A percentile compares a stretch with the other conserved stretches of the same genome.
Conservation (phyloP, 1,140 invertebrate genomes). For the Drosophila lini region DNA sequence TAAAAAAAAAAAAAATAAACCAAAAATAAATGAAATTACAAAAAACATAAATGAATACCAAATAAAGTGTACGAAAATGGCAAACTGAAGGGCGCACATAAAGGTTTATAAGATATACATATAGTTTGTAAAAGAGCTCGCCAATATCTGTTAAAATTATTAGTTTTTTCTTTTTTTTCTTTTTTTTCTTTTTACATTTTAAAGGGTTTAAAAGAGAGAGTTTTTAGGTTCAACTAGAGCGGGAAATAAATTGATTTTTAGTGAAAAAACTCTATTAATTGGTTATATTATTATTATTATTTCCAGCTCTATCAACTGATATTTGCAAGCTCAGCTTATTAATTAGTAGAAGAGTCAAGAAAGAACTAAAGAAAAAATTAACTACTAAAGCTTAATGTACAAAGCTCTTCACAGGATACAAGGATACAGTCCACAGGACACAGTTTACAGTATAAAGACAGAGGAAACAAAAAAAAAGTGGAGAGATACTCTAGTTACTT, state of each 20-base stretch:
- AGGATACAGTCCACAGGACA: constrained; percentile 3
- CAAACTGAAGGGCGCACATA: constrained; percentile 60
- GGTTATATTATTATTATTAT: too few species aligned
- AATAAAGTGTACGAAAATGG: constrained; percentile 37
- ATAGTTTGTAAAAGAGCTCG: neutral
- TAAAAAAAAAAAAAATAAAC: constrained; percentile 36
- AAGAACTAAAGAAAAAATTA: constrained; percentile 19
- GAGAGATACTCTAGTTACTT: constrained; percentile 78
- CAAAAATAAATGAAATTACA: constrained; percentile 36
- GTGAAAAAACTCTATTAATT: too few species aligned
- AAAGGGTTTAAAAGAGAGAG: neutral
- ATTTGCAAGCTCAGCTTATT: neutral
- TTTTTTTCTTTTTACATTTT: neutral
- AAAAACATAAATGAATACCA: constrained; percentile 7
- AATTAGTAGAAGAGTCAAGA: constrained; percentile 11
- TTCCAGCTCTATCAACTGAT: neutral
- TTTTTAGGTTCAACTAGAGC: too few species aligned
- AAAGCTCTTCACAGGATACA: constrained; percentile 29
- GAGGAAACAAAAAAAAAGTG: constrained; percentile 15
- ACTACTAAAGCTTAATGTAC: constrained; percentile 57
- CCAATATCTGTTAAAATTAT: too few species aligned
- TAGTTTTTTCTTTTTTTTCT: too few species aligned
- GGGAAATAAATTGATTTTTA: too few species aligned
- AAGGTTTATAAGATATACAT: constrained; percentile 11
- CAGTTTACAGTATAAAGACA: constrained; percentile 7